Conservation (phyloP, 2,797 vertebrate species). For the Rhabdomys pumilio region DNA sequence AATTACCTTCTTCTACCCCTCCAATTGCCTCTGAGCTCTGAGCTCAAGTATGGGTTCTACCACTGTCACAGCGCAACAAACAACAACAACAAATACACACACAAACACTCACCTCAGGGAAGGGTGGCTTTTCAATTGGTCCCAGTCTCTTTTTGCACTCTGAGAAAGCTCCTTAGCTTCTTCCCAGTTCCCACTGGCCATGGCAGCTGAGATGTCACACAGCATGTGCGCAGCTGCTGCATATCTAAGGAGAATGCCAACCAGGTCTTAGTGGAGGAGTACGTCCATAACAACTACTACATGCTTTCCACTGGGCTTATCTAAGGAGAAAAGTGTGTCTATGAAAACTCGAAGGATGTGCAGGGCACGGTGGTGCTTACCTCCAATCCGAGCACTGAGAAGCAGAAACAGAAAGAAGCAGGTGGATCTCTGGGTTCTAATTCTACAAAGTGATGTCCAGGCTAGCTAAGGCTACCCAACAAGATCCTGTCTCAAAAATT, state of each 20-base stretch:
- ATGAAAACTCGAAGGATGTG: neutral
- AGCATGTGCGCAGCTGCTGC: conserved; percentile 92
- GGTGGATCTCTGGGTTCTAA: neutral
- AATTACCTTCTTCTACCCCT: neutral
- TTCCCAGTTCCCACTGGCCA: conserved; percentile 94
- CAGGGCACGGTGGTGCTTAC: neutral
- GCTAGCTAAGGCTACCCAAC: neutral
- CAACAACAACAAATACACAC: no score
- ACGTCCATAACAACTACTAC: neutral
- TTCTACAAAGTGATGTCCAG: neutral
- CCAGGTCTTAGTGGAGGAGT: neutral
- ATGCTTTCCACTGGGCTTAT: neutral
- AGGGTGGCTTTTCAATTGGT: conserved; percentile 88
- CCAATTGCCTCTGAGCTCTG: neutral
- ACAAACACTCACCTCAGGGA: conserved; percentile 91
- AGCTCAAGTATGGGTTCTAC: neutral
- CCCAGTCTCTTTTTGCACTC: conserved; percentile 92
- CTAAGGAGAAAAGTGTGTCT: neutral
- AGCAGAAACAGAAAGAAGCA: neutral
- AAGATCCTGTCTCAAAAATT: neutral
- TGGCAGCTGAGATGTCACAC: conserved; percentile 91
- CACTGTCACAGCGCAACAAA: neutral
- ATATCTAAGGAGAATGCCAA: conserved; percentile 88
- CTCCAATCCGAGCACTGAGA: neutral
- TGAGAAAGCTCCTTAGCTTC: conserved; percentile 92